These are phyloP conservation scores for Eufriesea mexicana DNA, from an alignment of 1,140 invertebrate species.

Conservation along the genomic window DNA sequence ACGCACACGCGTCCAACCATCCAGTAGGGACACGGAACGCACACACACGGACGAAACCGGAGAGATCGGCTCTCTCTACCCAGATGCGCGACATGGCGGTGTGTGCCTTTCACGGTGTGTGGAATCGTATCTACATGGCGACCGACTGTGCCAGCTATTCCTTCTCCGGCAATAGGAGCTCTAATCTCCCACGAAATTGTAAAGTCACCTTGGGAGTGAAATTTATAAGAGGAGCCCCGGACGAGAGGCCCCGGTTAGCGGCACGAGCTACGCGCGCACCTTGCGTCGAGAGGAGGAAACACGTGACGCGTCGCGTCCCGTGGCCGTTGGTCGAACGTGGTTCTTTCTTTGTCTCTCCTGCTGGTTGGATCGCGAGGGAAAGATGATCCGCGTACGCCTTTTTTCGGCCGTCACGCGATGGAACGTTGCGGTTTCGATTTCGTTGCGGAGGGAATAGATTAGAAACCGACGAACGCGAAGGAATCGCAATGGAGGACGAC, in stretches of 20 bases:
- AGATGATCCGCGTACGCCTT: constrained; percentile 2
- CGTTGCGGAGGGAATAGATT: background rate
- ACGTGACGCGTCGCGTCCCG: too few species aligned
- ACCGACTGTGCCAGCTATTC: constrained; percentile 60
- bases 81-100: constrained; percentile 59
- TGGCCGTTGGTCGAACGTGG: too few species aligned
- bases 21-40: constrained; percentile 2
- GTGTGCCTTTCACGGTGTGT: constrained; percentile 62
- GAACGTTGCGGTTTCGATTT: background rate
- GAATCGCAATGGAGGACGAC: too few species aligned
- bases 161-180: constrained; percentile 67
- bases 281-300: background rate
- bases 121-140: constrained; percentile 59
- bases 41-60: constrained; percentile 8
- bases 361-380: background rate
- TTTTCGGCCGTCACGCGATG: too few species aligned
- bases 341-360: background rate
- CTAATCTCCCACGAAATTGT: constrained; percentile 75
- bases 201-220: constrained; percentile 63
- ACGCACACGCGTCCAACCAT: constrained; percentile 1
- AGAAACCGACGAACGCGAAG: background rate
- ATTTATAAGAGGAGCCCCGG: constrained; percentile 67
- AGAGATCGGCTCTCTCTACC: constrained; percentile 59
- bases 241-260: background rate
- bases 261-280: background rate